Evolutionary conservation across 2,113 vertebrate species (phyloP).

Genomic region (Salvelinus namaycush): DNA sequence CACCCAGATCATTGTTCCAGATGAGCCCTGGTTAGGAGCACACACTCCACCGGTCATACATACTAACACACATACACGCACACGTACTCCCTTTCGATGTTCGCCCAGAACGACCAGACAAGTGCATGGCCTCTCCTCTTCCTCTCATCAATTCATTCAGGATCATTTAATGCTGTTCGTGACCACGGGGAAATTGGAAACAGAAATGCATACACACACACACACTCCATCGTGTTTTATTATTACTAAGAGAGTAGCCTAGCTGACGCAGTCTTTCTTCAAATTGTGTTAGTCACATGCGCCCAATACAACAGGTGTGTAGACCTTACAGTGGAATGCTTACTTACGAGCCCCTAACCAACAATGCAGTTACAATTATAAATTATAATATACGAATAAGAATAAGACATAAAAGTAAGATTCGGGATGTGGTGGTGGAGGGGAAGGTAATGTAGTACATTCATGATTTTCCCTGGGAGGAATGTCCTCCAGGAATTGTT

Average conservation of each 20-base stretch:
- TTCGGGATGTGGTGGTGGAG: no score
- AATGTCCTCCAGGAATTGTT: conserved; percentile 59
- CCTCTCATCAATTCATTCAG: not conserved
- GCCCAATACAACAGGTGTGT: no score
- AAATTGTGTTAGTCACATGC: no score
- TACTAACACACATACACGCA: no score
- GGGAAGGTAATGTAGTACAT: conserved; percentile 24
- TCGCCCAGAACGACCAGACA: not conserved
- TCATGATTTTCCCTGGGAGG: conserved; percentile 50
- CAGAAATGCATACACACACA: conserved; percentile 30
- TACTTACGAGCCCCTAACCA: no score
- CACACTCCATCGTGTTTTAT: conserved; percentile 27
- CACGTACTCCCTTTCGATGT: not conserved
- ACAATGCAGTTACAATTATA: no score
- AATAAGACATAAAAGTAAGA: no score
- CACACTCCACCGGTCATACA: not conserved
- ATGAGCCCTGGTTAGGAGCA: not conserved
- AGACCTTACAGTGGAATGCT: no score
- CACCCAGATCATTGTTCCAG: not conserved
- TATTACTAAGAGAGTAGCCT: conserved; percentile 32
- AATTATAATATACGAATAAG: no score
- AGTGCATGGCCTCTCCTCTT: not conserved
- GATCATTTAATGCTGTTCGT: not conserved
- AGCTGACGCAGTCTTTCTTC: conserved; percentile 17
- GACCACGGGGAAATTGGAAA: not conserved